Evolutionary conservation across 2,888 invertebrate species (phyloP), one percentile per base, ranked within the genome.

Genomic region (Charanyca ferruginea): DNA sequence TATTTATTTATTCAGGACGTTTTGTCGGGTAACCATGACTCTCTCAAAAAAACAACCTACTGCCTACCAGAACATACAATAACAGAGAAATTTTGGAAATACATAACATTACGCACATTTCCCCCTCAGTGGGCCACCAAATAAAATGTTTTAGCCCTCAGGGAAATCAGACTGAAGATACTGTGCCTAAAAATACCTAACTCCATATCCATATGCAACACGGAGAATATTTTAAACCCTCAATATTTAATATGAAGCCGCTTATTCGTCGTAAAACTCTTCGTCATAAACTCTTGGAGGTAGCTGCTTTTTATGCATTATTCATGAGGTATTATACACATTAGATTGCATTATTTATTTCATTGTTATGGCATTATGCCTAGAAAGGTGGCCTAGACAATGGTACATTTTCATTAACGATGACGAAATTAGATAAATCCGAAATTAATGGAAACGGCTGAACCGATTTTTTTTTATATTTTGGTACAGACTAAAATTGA

Each of bases 111-210:
- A 72, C 51, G 47, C 11, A 47, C 18, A 48, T 18, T 23, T 25
- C 32, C 32, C 45, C 67, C 51, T 55, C 60, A 49, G 53, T 18
- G 41, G 18, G 28, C 44, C 51, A 69, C 52, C 44, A 51, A 71
- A 58, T 70, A 73, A 59, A 68, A 71, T 54, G 64, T 42, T 76
- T 32, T 13, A 35, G 8, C 11, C 77, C 51, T 16, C 8, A n/a
- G 77, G 73, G 73, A 74, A 77, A 77, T 74, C 60, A 61, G 42
- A 23, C 53, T 72, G 44, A 62, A 74, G 73, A 72, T 60, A 69
- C 44, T 35, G 41, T 20, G 54, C 59, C 52, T 68, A 53, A 73
- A 77, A 62, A 73, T 73, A 52, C 57, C 42, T 53, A 23, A 41
- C 38, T 54, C 16, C 59, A 51, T 59, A 38, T 61, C 16, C 64